These are phyloP conservation scores for Leptodirus hochenwartii DNA, from an alignment of 2,888 invertebrate genomes.

Conservation along the genomic window DNA sequence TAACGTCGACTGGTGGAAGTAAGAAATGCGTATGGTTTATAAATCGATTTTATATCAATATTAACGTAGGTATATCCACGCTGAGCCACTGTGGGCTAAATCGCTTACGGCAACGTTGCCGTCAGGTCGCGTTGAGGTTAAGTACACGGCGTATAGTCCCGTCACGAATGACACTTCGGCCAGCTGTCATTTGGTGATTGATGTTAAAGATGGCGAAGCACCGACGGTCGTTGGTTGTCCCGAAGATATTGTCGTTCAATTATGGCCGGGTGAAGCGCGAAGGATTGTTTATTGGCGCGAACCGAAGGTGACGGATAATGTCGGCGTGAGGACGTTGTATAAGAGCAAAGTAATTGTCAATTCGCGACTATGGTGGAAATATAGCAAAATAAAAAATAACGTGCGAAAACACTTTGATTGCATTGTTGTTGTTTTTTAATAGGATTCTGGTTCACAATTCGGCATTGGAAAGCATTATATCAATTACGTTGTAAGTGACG, in stretches of 20 bases:
- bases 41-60: background rate
- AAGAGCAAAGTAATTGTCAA: slow-evolving; percentile 34
- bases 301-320: slow-evolving; percentile 40
- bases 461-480: slow-evolving; percentile 40
- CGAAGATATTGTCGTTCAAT: slow-evolving; percentile 36
- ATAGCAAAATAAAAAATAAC: too few relatives aligned
- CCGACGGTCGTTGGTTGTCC: slow-evolving; percentile 41
- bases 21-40: slow-evolving; percentile 9
- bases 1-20: slow-evolving; percentile 46
- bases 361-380: background rate
- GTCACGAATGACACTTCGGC: slow-evolving; percentile 30
- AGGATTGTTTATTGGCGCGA: slow-evolving; percentile 44
- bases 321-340: slow-evolving; percentile 33
- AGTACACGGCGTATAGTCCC: slow-evolving; percentile 39
- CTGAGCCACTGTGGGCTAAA: slow-evolving; percentile 42
- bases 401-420: background rate
- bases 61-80: slow-evolving; percentile 33
- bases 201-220: slow-evolving; percentile 36
- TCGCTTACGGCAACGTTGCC: slow-evolving; percentile 37
- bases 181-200: slow-evolving; percentile 38
- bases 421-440: slow-evolving; percentile 11
- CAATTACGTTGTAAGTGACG: slow-evolving; percentile 43
- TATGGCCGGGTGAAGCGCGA: slow-evolving; percentile 33
- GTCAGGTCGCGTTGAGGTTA: slow-evolving; percentile 37
- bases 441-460: slow-evolving; percentile 43